phyloP scores from a whole-genome alignment of 2,888 invertebrate genomes.

The Drosophila kuntzei region DNA sequence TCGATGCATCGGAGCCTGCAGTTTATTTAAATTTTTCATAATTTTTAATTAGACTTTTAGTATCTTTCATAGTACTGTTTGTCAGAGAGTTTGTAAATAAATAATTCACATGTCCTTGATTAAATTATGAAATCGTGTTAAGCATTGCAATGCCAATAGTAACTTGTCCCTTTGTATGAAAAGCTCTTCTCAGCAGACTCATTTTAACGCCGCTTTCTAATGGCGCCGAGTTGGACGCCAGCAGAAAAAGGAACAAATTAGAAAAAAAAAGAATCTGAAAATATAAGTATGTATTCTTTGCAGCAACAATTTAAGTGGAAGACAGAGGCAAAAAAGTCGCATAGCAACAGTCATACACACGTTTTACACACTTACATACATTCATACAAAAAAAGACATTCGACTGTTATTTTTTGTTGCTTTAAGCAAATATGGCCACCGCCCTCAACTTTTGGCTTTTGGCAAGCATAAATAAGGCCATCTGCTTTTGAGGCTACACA shows the following conservation, averaged over 20 bases:
- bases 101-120: not conserved
- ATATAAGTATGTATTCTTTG: not conserved
- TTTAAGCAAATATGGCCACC: not conserved
- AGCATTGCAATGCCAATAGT: not conserved
- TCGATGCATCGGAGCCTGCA: not conserved
- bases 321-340: not conserved
- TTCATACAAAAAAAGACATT: not conserved
- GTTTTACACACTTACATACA: not conserved
- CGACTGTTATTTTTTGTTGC: not conserved
- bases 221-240: no score
- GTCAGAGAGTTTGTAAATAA: not conserved
- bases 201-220: not conserved
- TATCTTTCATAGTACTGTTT: not conserved
- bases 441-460: not conserved
- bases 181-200: no score
- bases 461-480: not conserved
- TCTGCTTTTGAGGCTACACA: not conserved
- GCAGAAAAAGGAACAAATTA: not conserved
- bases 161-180: not conserved
- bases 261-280: not conserved
- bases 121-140: not conserved
- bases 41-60: not conserved
- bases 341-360: constrained; percentile 1
- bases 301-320: not conserved
- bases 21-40: not conserved